These are phyloP conservation scores for Condylostylus longicornis DNA, from an alignment of 1,140 invertebrate species.

Conservation along the genomic window DNA sequence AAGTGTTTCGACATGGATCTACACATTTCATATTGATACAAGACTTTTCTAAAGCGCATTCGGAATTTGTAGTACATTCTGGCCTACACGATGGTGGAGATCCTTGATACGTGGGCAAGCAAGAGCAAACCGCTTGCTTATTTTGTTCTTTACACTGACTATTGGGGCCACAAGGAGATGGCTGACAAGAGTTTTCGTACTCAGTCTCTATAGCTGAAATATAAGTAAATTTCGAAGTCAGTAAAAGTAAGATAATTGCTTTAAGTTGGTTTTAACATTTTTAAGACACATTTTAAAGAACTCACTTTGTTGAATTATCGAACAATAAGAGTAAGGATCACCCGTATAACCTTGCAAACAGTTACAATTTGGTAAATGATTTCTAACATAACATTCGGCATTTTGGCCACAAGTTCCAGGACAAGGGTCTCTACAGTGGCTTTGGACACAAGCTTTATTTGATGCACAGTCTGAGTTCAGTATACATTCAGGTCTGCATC, in stretches of 20 bases:
- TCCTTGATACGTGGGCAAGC: conserved; percentile 53
- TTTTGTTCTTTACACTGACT: conserved; percentile 51
- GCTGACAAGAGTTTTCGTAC: conserved; percentile 49
- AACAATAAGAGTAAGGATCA: conserved; percentile 51
- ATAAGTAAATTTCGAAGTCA: conserved; percentile 17
- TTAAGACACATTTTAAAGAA: conserved; percentile 34
- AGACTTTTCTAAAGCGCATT: conserved; percentile 57
- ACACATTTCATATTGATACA: conserved; percentile 68
- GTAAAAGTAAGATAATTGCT: conserved; percentile 33
- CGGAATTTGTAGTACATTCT: conserved; percentile 62
- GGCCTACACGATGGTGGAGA: conserved; percentile 56
- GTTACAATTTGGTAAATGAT: conserved; percentile 57
- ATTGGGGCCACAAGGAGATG: conserved; percentile 48
- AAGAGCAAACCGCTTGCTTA: conserved; percentile 61
- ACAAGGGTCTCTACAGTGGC: conserved; percentile 61
- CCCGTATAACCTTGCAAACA: conserved; percentile 53
- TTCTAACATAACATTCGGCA: conserved; percentile 55
- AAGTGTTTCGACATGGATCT: conserved; percentile 63
- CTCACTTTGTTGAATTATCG: conserved; percentile 35
- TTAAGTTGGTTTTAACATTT: conserved; percentile 31
- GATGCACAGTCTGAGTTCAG: conserved; percentile 55
- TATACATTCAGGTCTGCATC: conserved; percentile 59
- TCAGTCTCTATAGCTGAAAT: conserved; percentile 28
- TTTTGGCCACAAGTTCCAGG: conserved; percentile 58
- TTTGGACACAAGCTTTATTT: conserved; percentile 50